phyloP scores from a whole-genome alignment of 2,113 vertebrate genomes.

The Trachemys scripta region DNA sequence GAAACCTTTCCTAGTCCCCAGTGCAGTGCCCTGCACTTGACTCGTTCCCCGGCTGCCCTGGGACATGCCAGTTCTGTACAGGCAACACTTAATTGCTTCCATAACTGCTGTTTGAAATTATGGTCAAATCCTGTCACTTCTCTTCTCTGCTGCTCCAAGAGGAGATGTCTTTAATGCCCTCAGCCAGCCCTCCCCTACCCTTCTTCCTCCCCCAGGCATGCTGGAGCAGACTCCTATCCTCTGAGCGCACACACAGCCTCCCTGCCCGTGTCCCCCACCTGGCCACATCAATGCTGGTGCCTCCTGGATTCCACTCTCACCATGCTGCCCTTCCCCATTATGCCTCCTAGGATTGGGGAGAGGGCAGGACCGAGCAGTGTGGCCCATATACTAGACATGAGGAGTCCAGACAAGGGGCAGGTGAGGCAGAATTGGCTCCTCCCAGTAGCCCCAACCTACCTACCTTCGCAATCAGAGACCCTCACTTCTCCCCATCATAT shows the following conservation, averaged over 20 bases:
- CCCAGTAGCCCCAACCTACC: not conserved
- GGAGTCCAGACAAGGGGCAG: not conserved
- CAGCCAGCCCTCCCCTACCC: not conserved
- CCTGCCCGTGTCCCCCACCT: rapidly evolving
- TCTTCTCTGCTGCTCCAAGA: not conserved
- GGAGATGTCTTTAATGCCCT: not conserved
- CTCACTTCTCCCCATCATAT: not conserved
- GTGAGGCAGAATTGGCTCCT: not conserved
- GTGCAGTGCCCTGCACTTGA: not conserved
- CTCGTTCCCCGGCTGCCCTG: not conserved
- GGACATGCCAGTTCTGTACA: not conserved
- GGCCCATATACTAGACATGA: not conserved
- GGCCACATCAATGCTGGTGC: not conserved
- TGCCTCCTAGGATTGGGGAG: not conserved
- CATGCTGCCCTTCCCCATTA: not conserved
- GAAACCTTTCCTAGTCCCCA: not conserved
- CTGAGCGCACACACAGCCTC: not conserved
- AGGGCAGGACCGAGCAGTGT: not conserved
- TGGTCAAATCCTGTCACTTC: not conserved
- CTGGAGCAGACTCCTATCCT: not conserved
- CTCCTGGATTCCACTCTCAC: not conserved
- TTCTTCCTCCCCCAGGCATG: not conserved
- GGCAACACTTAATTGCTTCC: not conserved
- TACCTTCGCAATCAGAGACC: not conserved
- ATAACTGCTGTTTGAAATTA: not conserved